Percentiles rank a stretch among this genome's conserved stretches.
phyloP scores from a whole-genome alignment of 2,113 vertebrate genomes.

The Gadus chalcogrammus region DNA sequence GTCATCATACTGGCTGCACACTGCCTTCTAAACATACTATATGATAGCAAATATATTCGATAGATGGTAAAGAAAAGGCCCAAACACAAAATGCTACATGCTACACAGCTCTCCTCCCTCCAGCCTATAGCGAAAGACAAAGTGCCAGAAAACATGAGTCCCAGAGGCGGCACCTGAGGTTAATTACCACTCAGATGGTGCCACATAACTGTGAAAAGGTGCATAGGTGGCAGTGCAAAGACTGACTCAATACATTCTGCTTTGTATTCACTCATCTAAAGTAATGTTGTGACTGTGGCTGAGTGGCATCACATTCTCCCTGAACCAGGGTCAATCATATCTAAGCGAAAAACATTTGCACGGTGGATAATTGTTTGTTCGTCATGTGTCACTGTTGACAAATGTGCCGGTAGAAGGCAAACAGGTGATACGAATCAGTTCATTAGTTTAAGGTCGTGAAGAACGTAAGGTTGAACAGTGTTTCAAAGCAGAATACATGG shows the following conservation, averaged over 20 bases:
- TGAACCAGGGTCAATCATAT: constrained; percentile 57
- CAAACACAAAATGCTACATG: too few relatives aligned
- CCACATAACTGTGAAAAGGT: constrained; percentile 69
- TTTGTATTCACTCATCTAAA: constrained; percentile 36
- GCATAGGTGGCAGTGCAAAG: constrained; percentile 48
- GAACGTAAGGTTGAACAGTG: too few relatives aligned
- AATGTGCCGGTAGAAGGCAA: constrained; percentile 12
- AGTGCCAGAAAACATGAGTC: constrained; percentile 65
- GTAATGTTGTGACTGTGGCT: constrained; percentile 5
- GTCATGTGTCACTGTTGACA: constrained; percentile 11
- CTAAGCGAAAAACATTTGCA: constrained; percentile 61
- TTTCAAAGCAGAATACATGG: too few relatives aligned
- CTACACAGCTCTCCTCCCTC: too few relatives aligned
- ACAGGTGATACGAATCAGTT: too few relatives aligned
- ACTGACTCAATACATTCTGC: constrained; percentile 67
- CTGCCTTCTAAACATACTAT: too few relatives aligned
- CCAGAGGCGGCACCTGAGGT: constrained; percentile 68
- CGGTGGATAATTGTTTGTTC: constrained; percentile 40
- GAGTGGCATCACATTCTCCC: constrained; percentile 35
- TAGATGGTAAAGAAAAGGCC: too few relatives aligned
- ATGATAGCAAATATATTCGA: too few relatives aligned
- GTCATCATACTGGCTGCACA: too few relatives aligned
- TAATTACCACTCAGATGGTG: constrained; percentile 78
- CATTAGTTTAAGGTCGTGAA: too few relatives aligned
- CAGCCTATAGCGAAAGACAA: constrained; percentile 59